Conservation (phyloP, 2,797 vertebrate genomes). For the Acanthopagrus latus region DNA sequence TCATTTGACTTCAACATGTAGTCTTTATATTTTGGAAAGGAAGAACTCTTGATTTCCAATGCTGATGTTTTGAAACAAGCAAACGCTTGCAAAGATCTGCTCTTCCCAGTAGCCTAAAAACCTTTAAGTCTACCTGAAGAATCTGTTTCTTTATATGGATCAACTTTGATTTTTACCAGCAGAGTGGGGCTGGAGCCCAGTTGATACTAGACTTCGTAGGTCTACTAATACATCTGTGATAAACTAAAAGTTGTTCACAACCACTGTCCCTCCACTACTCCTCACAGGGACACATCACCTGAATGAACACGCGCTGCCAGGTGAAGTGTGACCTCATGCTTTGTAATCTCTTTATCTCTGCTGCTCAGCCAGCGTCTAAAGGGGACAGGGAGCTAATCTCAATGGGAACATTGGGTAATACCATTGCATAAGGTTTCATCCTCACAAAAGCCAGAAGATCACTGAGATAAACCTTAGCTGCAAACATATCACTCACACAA, state of each 20-base stretch:
- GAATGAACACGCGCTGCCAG: conserved; percentile 44
- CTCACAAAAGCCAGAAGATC: conserved; percentile 50
- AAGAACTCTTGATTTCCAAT: background rate
- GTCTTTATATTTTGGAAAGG: background rate
- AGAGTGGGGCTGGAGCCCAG: background rate
- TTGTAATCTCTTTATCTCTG: conserved; percentile 77
- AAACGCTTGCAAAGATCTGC: background rate
- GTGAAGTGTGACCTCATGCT: conserved; percentile 39
- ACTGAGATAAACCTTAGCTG: conserved; percentile 44
- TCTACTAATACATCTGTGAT: background rate
- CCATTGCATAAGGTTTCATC: conserved; percentile 78
- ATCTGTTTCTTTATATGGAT: background rate
- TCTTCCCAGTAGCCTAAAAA: background rate
- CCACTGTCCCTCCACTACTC: background rate
- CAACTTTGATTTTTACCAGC: background rate
- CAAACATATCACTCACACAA: background rate
- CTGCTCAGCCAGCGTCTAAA: conserved; percentile 54
- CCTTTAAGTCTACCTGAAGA: background rate
- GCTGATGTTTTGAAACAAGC: background rate
- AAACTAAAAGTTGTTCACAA: background rate
- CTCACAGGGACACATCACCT: conserved; percentile 62
- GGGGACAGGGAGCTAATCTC: conserved; percentile 71
- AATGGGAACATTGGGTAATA: conserved; percentile 75
- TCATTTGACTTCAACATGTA: background rate
- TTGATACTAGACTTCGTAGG: background rate